A percentile compares a stretch with the other conserved stretches of the same genome.
phyloP scores from a whole-genome alignment of 2,888 invertebrate genomes.

The Xylocampa areola region DNA sequence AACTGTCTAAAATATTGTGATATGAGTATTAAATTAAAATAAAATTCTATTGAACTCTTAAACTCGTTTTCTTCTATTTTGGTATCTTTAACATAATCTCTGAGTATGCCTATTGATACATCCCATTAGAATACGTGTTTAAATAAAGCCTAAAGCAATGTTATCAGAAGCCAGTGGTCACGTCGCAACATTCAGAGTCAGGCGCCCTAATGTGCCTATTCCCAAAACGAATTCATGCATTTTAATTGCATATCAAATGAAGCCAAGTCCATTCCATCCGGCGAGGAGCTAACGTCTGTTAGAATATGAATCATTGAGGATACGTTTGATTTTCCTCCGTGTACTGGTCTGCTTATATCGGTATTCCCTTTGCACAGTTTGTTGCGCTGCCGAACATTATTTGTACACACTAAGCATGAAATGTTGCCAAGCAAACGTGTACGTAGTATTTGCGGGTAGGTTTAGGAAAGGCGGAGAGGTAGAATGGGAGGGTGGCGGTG shows the following conservation, averaged over 20 bases:
- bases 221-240: conserved; percentile 59
- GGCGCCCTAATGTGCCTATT: conserved; percentile 31
- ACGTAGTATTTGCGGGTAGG: conserved; percentile 87
- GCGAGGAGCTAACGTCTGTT: conserved; percentile 55
- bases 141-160: neutral
- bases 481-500: conserved; percentile 63
- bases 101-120: neutral
- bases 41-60: too few species aligned
- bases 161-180: conserved; percentile 3
- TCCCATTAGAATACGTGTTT: neutral
- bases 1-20: too few species aligned
- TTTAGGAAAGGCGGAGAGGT: conserved; percentile 84
- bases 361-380: conserved; percentile 86
- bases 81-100: neutral
- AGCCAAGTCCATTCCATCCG: conserved; percentile 37
- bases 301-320: conserved; percentile 71
- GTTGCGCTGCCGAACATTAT: conserved; percentile 86
- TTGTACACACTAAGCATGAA: conserved; percentile 90
- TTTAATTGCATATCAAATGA: conserved; percentile 59
- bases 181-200: neutral
- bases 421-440: conserved; percentile 89
- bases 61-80: too few species aligned
- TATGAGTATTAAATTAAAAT: too few species aligned
- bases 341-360: conserved; percentile 73
- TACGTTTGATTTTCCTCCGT: conserved; percentile 77